These are phyloP conservation scores for Condylura cristata DNA, from an alignment of 2,113 vertebrate species.

Conservation along the genomic window DNA sequence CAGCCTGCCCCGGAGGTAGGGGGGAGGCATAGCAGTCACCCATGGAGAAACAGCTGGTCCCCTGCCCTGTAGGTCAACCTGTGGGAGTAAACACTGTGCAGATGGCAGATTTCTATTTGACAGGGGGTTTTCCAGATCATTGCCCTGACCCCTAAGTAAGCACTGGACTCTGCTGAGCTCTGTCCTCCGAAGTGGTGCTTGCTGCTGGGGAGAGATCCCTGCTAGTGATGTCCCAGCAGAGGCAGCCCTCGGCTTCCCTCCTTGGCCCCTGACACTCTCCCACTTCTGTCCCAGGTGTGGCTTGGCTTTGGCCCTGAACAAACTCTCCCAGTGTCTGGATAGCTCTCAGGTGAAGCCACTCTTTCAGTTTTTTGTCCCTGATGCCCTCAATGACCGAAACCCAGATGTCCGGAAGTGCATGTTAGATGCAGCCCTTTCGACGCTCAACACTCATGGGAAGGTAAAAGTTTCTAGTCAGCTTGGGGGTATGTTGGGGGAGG, in stretches of 20 bases:
- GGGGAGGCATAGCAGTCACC: neutral
- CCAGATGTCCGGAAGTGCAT: conserved; percentile 96
- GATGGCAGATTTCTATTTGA: neutral
- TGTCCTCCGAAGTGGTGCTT: neutral
- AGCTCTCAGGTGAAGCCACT: conserved; percentile 96
- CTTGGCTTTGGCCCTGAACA: conserved; percentile 95
- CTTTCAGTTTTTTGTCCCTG: conserved; percentile 97
- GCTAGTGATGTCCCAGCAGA: neutral
- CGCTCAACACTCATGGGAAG: conserved; percentile 97
- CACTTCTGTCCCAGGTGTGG: conserved; percentile 89
- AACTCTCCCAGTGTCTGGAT: conserved; percentile 94
- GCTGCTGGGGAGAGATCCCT: neutral
- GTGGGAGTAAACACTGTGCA: neutral
- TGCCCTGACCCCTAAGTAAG: neutral
- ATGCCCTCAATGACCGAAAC: conserved; percentile 97
- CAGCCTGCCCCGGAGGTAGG: neutral
- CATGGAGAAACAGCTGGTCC: neutral
- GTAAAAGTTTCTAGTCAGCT: conserved; percentile 79
- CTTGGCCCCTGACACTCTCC: rapidly evolving
- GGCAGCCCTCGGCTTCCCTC: neutral
- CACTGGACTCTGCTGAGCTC: neutral
- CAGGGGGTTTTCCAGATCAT: neutral
- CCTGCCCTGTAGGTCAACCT: neutral
- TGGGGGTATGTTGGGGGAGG: neutral
- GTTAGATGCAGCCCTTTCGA: conserved; percentile 96